Evolutionary conservation across 2,113 vertebrate genomes (phyloP).

Genomic region (Steatornis caripensis): DNA sequence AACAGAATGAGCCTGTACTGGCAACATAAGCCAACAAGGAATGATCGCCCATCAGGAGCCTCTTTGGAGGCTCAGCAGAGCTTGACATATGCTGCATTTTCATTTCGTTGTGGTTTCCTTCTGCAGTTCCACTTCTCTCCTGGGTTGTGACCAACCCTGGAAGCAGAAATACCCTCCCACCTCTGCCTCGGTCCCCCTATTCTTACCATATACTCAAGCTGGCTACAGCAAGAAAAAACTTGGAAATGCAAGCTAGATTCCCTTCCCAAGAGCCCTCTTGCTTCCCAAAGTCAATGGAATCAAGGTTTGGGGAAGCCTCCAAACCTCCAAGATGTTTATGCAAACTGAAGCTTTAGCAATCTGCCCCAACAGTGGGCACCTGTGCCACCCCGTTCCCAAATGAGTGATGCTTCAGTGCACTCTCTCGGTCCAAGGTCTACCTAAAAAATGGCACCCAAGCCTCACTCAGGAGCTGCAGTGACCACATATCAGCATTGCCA

Average conservation of each 20-base stretch:
- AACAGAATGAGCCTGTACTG: not conserved
- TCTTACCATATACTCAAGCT: not conserved
- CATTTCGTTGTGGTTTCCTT: not conserved
- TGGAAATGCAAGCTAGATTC: not conserved
- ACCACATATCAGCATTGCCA: not conserved
- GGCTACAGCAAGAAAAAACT: not conserved
- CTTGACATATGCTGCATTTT: not conserved
- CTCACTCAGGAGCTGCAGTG: not conserved
- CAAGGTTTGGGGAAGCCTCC: not conserved
- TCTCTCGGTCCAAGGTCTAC: not conserved
- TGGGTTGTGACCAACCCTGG: not conserved
- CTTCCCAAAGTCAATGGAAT: not conserved
- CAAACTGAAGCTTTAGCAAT: constrained; percentile 27
- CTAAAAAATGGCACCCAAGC: not conserved
- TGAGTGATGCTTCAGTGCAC: not conserved
- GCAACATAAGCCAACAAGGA: not conserved
- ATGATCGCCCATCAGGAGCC: not conserved
- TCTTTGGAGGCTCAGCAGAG: not conserved
- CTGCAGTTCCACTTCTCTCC: not conserved
- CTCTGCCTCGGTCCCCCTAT: not conserved
- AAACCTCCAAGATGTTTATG: not conserved
- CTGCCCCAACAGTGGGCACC: not conserved
- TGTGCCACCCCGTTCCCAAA: not conserved
- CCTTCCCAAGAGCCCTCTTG: not conserved
- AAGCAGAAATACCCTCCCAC: not conserved